These are phyloP conservation scores for Thripadectes ignobilis DNA, from an alignment of 2,797 vertebrate genomes.

Conservation along the genomic window DNA sequence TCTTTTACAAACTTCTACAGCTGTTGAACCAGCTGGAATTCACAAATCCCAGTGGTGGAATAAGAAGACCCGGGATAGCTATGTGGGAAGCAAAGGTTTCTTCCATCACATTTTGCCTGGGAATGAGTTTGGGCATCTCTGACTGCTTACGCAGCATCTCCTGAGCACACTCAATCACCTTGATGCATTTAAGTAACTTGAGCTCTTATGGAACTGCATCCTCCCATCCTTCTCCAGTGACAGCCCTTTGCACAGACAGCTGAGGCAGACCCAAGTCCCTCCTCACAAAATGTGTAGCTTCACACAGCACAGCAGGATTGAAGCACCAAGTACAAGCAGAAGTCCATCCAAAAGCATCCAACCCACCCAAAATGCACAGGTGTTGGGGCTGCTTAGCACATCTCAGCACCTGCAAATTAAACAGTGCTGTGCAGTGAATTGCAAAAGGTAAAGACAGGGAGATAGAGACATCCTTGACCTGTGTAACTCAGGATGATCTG, in stretches of 20 bases:
- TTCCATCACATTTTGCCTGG: background rate
- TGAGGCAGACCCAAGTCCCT: background rate
- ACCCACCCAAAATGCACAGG: background rate
- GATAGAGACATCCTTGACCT: background rate
- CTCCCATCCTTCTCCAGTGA: background rate
- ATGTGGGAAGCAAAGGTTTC: background rate
- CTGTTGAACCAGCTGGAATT: conserved; percentile 13
- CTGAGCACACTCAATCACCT: background rate
- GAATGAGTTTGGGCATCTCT: background rate
- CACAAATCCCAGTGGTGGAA: background rate
- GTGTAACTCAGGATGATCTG: background rate
- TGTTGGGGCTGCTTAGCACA: background rate
- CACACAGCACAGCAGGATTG: background rate
- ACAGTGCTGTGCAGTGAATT: background rate
- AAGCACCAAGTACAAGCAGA: background rate
- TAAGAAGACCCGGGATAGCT: background rate
- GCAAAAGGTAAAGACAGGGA: background rate
- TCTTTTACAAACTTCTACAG: background rate
- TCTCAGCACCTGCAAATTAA: background rate
- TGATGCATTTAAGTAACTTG: background rate
- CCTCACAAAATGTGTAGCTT: background rate
- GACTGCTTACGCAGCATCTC: background rate
- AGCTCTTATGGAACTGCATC: background rate
- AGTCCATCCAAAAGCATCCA: background rate
- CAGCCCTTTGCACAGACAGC: accelerated